Conservation (phyloP, 2,797 vertebrate species). For the Otus scops region DNA sequence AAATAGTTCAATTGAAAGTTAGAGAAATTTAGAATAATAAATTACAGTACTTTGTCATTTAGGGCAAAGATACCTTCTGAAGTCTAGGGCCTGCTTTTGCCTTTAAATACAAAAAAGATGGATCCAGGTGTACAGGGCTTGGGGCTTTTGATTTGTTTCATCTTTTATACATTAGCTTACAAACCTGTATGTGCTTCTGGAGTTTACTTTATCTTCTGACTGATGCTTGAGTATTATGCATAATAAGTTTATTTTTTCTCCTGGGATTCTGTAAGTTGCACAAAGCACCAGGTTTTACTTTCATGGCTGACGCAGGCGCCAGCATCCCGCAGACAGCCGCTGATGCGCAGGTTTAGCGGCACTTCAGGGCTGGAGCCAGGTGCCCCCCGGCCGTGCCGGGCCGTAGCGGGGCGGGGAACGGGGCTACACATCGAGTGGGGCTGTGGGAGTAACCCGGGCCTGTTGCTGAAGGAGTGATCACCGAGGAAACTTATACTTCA, state of each 20-base stretch:
- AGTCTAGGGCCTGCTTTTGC: background rate
- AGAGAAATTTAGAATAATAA: background rate
- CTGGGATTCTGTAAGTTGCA: background rate
- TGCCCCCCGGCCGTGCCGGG: background rate
- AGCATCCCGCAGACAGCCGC: background rate
- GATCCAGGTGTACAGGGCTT: background rate
- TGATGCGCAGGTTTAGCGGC: background rate
- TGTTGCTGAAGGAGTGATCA: background rate
- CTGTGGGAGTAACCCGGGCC: background rate
- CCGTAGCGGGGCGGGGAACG: background rate
- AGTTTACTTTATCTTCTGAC: constrained; percentile 30
- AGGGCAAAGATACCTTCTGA: background rate
- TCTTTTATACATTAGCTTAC: constrained; percentile 36
- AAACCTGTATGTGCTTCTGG: constrained; percentile 1
- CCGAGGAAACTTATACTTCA: background rate
- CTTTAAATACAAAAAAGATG: background rate
- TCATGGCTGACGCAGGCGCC: background rate
- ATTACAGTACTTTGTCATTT: background rate
- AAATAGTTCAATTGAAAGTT: background rate
- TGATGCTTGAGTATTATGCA: background rate
- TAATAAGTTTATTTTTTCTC: constrained; percentile 9
- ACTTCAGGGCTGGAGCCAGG: background rate
- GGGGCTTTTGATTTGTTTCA: constrained; percentile 29
- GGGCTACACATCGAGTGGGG: background rate
- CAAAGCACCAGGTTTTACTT: background rate